Evolutionary conservation across 2,797 vertebrate genomes (phyloP).

Genomic region (Lepidocolaptes lacrymiger): DNA sequence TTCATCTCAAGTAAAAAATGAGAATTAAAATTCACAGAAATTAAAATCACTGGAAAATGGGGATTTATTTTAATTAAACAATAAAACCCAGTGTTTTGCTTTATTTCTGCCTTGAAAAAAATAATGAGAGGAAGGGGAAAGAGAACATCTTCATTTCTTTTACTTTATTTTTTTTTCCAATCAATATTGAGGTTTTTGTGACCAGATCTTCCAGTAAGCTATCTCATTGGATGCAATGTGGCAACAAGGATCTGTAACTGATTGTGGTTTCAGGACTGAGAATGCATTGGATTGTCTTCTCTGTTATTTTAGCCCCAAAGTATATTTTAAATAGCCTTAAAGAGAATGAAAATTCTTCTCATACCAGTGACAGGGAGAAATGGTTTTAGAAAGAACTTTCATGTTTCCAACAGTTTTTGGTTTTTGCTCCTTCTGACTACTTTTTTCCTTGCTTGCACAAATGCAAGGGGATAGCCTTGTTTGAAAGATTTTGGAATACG

Average conservation of each 20-base stretch:
- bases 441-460: constrained; percentile 50
- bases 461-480: constrained; percentile 35
- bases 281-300: constrained; percentile 67
- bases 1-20: not conserved
- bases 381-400: constrained; percentile 73
- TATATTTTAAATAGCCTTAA: constrained; percentile 78
- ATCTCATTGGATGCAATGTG: not conserved
- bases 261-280: constrained; percentile 68
- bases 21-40: constrained; percentile 9
- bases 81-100: not conserved
- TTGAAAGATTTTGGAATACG: constrained; percentile 20
- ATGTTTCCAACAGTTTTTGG: constrained; percentile 67
- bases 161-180: not conserved
- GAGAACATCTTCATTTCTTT: not conserved
- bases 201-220: constrained; percentile 60
- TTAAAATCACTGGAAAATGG: not conserved
- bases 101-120: not conserved
- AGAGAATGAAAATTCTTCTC: constrained; percentile 78
- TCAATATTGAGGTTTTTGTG: not conserved
- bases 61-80: not conserved
- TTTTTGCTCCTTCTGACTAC: constrained; percentile 58
- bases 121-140: not conserved
- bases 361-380: constrained; percentile 67
- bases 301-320: constrained; percentile 77
- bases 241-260: constrained; percentile 41